phyloP scores from a whole-genome alignment of 2,888 invertebrate species.

The Abscondita cerata region DNA sequence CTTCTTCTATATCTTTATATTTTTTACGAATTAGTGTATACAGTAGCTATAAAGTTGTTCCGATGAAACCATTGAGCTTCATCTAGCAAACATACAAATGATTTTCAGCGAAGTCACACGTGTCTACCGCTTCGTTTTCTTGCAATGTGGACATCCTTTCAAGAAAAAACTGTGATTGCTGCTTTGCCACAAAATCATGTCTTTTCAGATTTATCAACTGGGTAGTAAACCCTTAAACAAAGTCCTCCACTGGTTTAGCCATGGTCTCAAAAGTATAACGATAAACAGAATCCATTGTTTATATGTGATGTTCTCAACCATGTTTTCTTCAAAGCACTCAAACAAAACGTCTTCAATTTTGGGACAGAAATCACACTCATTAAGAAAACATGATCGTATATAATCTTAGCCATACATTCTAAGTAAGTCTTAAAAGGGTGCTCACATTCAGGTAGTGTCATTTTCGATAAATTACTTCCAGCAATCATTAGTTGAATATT shows the following conservation, averaged over 20 bases:
- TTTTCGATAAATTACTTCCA: background rate
- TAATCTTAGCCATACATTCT: no score
- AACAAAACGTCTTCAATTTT: background rate
- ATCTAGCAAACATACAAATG: constrained; percentile 40
- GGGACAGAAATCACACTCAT: background rate
- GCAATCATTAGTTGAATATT: background rate
- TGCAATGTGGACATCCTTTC: background rate
- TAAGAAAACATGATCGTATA: background rate
- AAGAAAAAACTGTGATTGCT: background rate
- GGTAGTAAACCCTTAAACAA: background rate
- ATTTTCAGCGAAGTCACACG: constrained; percentile 42
- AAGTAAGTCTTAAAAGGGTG: background rate
- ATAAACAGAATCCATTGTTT: background rate
- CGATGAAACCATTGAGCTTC: constrained; percentile 35
- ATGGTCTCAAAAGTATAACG: background rate
- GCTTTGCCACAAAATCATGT: background rate
- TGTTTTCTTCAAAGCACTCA: background rate
- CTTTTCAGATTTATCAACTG: background rate
- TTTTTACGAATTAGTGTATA: constrained; percentile 36
- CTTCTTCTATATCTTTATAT: constrained; percentile 21
- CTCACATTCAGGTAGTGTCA: background rate
- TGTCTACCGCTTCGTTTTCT: constrained; percentile 14
- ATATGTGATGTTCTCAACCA: background rate
- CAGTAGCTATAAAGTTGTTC: constrained; percentile 38
- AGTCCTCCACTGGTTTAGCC: background rate